These are phyloP conservation scores for Megalops atlanticus DNA, from an alignment of 2,113 vertebrate genomes.

Conservation along the genomic window DNA sequence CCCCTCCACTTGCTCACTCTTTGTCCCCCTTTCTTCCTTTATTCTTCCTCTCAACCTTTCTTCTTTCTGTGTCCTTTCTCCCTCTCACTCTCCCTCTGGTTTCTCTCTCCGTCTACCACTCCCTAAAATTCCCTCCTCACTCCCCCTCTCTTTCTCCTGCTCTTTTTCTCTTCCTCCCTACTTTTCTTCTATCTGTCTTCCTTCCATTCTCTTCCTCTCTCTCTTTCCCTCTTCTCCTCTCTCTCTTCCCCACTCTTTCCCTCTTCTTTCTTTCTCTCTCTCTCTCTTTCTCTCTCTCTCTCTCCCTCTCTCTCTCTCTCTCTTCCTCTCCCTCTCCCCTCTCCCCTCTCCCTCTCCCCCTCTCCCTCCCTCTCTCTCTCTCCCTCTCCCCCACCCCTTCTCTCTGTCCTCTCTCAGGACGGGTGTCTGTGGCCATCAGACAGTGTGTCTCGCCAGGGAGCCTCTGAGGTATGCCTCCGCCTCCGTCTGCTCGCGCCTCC, in stretches of 20 bases:
- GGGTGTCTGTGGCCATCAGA: slow-evolving; percentile 82
- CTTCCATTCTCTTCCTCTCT: no score
- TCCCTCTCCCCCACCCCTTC: neutral
- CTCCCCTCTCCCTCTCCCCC: no score
- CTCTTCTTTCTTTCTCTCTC: slow-evolving; percentile 1
- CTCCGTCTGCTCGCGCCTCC: neutral
- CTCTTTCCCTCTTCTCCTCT: no score
- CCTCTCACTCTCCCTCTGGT: no score
- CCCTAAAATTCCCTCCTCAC: no score
- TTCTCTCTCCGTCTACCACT: no score
- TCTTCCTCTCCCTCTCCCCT: neutral
- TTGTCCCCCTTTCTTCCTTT: neutral
- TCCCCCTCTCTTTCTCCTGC: no score
- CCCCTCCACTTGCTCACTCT: neutral
- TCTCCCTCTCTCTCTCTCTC: slow-evolving; percentile 9
- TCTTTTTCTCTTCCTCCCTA: no score
- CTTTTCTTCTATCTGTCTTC: no score
- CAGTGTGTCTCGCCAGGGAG: slow-evolving; percentile 66
- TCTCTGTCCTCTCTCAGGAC: slow-evolving; percentile 63
- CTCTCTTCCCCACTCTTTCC: slow-evolving; percentile 20
- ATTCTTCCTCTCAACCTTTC: no score
- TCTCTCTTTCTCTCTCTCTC: neutral
- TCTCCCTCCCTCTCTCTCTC: neutral
- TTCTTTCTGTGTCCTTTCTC: no score
- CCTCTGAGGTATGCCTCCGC: slow-evolving; percentile 64